Evolutionary conservation across 2,888 invertebrate genomes (phyloP).

Genomic region (Phalangium opilio): DNA sequence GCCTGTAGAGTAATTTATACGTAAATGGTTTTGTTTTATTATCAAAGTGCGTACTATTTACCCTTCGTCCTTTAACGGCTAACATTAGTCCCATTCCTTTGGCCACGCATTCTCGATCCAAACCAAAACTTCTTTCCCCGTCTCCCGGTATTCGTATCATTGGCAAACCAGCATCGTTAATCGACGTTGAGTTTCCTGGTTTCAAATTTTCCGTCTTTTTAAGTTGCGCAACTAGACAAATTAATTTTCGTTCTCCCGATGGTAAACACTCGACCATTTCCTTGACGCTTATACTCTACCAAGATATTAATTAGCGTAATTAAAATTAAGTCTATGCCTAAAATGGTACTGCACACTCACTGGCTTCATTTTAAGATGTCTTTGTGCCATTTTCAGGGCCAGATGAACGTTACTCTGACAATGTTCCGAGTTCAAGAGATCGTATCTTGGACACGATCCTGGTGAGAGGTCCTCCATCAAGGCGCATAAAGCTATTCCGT

Average conservation of each 20-base stretch:
- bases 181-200: constrained; percentile 4
- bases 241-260: constrained; percentile 24
- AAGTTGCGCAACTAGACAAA: constrained; percentile 26
- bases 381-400: constrained; percentile 27
- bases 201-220: constrained; percentile 22
- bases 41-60: neutral
- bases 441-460: constrained; percentile 28
- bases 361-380: constrained; percentile 25
- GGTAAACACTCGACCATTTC: constrained; percentile 27
- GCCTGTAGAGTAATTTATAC: constrained; percentile 11
- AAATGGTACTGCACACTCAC: no score
- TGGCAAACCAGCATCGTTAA: constrained; percentile 6
- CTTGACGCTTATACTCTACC: constrained; percentile 23
- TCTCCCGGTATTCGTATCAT: constrained; percentile 1
- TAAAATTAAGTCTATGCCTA: neutral
- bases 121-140: neutral
- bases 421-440: constrained; percentile 27
- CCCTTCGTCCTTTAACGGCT: constrained; percentile 28
- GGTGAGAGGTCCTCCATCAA: constrained; percentile 29
- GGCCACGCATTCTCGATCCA: constrained; percentile 20
- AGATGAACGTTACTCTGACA: constrained; percentile 28
- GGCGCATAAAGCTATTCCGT: constrained; percentile 30
- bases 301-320: neutral
- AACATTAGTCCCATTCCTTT: constrained; percentile 28
- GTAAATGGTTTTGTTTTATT: no score